Evolutionary conservation across 2,113 vertebrate species (phyloP).

Genomic region (Corythoichthys intestinalis): DNA sequence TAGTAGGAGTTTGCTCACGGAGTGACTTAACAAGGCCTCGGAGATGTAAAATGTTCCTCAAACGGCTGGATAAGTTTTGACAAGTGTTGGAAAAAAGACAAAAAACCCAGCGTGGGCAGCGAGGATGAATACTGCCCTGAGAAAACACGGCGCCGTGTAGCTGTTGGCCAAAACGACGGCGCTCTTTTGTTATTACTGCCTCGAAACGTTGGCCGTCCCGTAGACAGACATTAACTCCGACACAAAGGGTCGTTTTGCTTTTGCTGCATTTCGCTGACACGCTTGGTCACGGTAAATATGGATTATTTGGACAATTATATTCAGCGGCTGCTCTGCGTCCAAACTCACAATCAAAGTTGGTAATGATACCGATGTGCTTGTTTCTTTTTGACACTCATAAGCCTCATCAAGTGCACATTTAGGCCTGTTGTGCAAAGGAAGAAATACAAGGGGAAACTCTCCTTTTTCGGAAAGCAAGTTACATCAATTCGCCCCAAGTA

Average conservation of each 20-base stretch:
- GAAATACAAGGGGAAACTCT: neutral
- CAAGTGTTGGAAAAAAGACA: slow-evolving; percentile 32
- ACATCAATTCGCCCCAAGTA: too few relatives aligned
- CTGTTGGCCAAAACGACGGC: slow-evolving; percentile 49
- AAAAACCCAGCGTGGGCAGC: slow-evolving; percentile 41
- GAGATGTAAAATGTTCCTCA: slow-evolving; percentile 56
- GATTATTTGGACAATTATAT: slow-evolving; percentile 7
- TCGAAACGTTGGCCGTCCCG: slow-evolving; percentile 47
- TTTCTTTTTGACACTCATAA: neutral
- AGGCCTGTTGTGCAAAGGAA: neutral
- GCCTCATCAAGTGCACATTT: neutral
- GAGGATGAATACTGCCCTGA: slow-evolving; percentile 44
- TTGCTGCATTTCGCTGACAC: slow-evolving; percentile 26
- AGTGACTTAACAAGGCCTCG: slow-evolving; percentile 48
- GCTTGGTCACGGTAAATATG: neutral
- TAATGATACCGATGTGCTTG: slow-evolving; percentile 5
- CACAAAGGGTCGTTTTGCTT: slow-evolving; percentile 21
- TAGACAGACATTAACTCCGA: slow-evolving; percentile 28
- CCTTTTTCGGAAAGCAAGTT: too few relatives aligned
- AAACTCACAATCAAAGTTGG: neutral
- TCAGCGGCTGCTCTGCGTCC: neutral
- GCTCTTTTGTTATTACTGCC: slow-evolving; percentile 58
- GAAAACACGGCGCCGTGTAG: slow-evolving; percentile 53
- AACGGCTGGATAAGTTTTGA: slow-evolving; percentile 53
- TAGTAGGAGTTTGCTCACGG: slow-evolving; percentile 26